phyloP scores from a whole-genome alignment of 2,888 invertebrate species.

The Ditula angustiorana region DNA sequence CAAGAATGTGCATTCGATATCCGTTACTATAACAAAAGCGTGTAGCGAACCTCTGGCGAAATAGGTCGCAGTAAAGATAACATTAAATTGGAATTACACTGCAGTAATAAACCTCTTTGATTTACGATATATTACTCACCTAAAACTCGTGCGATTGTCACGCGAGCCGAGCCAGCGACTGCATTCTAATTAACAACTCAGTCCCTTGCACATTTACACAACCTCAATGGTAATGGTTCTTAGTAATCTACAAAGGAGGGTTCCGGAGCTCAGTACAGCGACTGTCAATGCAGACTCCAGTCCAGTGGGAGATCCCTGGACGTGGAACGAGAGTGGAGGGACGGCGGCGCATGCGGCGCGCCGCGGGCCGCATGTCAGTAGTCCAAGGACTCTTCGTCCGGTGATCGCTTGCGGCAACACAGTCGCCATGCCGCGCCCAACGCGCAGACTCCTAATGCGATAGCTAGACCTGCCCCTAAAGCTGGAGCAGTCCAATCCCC shows the following conservation, averaged over 20 bases:
- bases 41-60: slow-evolving; percentile 4
- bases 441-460: slow-evolving; percentile 83
- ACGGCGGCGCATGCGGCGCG: slow-evolving; percentile 77
- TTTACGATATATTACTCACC: slow-evolving; percentile 28
- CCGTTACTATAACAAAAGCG: slow-evolving; percentile 11
- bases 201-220: slow-evolving; percentile 12
- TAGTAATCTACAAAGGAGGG: slow-evolving; percentile 64
- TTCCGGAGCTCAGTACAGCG: slow-evolving; percentile 77
- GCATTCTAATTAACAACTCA: slow-evolving; percentile 12
- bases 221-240: slow-evolving; percentile 18
- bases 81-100: slow-evolving; percentile 21
- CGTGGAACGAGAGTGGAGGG: slow-evolving; percentile 73
- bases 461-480: slow-evolving; percentile 86
- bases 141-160: slow-evolving; percentile 18
- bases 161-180: slow-evolving; percentile 9
- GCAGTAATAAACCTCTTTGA: slow-evolving; percentile 28
- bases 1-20: slow-evolving; percentile 14
- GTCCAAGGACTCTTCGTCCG: slow-evolving; percentile 86
- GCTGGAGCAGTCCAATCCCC: slow-evolving; percentile 87
- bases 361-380: slow-evolving; percentile 87
- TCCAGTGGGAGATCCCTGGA: slow-evolving; percentile 78
- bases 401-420: slow-evolving; percentile 86
- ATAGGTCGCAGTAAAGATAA: slow-evolving; percentile 25
- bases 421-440: slow-evolving; percentile 86
- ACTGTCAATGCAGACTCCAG: slow-evolving; percentile 85